Evolutionary conservation across 2,113 vertebrate genomes (phyloP).

Genomic region (Synchiropus splendidus): DNA sequence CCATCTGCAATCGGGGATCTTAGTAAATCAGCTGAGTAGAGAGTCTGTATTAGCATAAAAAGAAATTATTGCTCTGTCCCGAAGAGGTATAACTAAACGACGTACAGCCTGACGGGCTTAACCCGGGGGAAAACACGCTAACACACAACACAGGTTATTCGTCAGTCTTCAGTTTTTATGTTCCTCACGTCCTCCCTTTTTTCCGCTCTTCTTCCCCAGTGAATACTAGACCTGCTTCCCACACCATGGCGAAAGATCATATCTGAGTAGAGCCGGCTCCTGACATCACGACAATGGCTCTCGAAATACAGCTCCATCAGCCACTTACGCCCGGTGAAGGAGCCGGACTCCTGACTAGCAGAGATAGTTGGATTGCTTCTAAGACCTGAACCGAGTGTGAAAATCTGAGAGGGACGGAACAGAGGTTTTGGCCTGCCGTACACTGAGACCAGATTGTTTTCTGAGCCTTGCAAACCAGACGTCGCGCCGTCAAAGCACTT

Average conservation of each 20-base stretch:
- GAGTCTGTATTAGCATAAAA: too few relatives aligned
- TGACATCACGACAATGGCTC: slow-evolving; percentile 36
- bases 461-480: slow-evolving; percentile 21
- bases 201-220: slow-evolving; percentile 12
- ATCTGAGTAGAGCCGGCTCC: slow-evolving; percentile 40
- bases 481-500: slow-evolving; percentile 33
- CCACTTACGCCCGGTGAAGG: slow-evolving; percentile 55
- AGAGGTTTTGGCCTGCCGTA: slow-evolving; percentile 18
- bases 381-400: slow-evolving; percentile 14
- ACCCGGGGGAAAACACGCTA: too few relatives aligned
- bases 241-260: slow-evolving; percentile 44
- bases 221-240: slow-evolving; percentile 31
- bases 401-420: slow-evolving; percentile 18
- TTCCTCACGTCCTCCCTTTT: slow-evolving; percentile 8
- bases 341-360: slow-evolving; percentile 52
- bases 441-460: slow-evolving; percentile 15
- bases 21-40: too few relatives aligned
- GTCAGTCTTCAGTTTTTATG: too few relatives aligned
- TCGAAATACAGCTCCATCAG: slow-evolving; percentile 59
- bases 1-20: too few relatives aligned
- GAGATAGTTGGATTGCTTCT: slow-evolving; percentile 46
- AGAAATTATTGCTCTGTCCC: too few relatives aligned
- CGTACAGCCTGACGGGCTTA: too few relatives aligned
- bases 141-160: too few relatives aligned
- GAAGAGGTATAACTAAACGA: too few relatives aligned